phyloP scores from a whole-genome alignment of 2,113 vertebrate species.

The Sturnira hondurensis region DNA sequence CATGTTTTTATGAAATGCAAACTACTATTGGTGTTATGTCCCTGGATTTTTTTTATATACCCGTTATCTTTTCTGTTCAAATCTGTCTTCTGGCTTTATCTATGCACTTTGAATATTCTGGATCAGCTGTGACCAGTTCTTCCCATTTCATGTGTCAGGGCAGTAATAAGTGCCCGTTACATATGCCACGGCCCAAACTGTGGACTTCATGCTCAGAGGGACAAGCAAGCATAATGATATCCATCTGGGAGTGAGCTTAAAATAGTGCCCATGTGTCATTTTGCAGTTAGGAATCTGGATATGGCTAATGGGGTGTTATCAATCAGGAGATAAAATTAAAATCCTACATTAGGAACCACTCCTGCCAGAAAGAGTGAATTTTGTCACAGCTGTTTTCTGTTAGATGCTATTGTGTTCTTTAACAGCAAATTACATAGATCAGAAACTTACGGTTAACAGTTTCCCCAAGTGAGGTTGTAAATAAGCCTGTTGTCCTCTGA shows the following conservation, averaged over 20 bases:
- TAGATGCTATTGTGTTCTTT: conserved; percentile 56
- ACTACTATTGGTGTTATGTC: neutral
- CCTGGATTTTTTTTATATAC: neutral
- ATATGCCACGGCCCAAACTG: neutral
- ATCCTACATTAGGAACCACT: conserved; percentile 45
- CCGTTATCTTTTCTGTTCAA: neutral
- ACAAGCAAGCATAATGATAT: conserved; percentile 35
- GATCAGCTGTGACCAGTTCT: conserved; percentile 16
- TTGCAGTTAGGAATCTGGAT: conserved; percentile 56
- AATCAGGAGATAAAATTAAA: conserved; percentile 68
- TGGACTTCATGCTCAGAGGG: conserved; percentile 23
- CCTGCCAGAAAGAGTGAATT: conserved; percentile 38
- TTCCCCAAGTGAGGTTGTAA: conserved; percentile 41
- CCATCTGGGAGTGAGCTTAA: conserved; percentile 55
- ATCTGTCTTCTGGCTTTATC: neutral
- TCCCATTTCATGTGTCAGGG: neutral
- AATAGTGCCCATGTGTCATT: conserved; percentile 57
- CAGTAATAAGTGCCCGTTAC: neutral
- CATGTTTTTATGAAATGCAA: neutral
- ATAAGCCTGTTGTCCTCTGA: neutral
- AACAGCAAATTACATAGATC: conserved; percentile 68
- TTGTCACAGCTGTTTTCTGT: conserved; percentile 63
- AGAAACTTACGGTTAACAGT: conserved; percentile 62
- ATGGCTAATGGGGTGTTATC: conserved; percentile 45
- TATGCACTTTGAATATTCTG: neutral